These are phyloP conservation scores for Macropus fuliginosus DNA, from an alignment of 2,797 vertebrate genomes.

Conservation along the genomic window DNA sequence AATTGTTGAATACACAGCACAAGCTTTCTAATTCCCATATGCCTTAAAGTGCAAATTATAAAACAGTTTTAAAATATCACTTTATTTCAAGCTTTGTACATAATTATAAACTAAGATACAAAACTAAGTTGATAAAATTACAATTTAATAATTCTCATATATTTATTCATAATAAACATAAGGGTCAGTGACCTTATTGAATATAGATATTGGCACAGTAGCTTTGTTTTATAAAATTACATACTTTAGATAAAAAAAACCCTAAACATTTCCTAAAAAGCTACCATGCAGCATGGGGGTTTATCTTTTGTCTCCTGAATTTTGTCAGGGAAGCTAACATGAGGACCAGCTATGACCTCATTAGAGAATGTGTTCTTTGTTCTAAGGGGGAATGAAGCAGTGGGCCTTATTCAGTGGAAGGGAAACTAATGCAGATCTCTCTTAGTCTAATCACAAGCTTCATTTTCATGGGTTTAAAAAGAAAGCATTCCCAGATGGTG, in stretches of 20 bases:
- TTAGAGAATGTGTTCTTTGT: constrained; percentile 3
- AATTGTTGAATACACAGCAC: constrained; percentile 7
- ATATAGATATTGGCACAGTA: background rate
- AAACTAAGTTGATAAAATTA: constrained; percentile 25
- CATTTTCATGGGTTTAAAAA: constrained; percentile 41
- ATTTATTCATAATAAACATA: background rate
- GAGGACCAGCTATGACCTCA: constrained; percentile 42
- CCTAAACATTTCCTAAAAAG: background rate
- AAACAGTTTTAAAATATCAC: constrained; percentile 12
- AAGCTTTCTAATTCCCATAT: constrained; percentile 25
- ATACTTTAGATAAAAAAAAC: background rate
- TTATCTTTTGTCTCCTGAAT: constrained; percentile 14
- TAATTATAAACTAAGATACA: constrained; percentile 33
- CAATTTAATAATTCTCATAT: background rate
- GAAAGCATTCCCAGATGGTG: constrained; percentile 3
- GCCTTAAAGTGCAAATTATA: background rate
- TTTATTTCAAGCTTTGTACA: constrained; percentile 25
- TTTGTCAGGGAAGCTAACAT: constrained; percentile 27
- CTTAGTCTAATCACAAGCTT: constrained; percentile 7
- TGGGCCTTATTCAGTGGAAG: constrained; percentile 34
- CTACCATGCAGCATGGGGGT: background rate
- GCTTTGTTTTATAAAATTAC: background rate
- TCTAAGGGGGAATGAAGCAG: background rate
- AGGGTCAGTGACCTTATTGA: background rate
- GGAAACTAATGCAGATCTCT: constrained; percentile 22